Conservation (phyloP, 2,113 vertebrate genomes). For the Corydoras maculifer region DNA sequence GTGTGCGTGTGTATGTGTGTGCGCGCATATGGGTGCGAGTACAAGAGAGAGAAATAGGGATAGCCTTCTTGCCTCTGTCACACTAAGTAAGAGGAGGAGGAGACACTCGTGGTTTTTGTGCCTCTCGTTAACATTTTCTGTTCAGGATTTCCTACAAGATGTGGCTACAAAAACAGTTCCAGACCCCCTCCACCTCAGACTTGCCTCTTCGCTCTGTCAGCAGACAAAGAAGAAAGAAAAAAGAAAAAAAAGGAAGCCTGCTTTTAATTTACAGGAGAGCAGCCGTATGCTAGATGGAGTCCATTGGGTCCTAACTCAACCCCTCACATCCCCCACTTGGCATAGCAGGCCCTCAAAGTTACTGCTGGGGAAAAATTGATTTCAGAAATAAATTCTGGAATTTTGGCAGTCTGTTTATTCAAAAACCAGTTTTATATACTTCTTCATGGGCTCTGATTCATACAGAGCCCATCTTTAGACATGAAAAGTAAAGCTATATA, state of each 20-base stretch:
- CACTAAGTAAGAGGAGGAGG: constrained; percentile 1
- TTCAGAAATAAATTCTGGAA: constrained; percentile 52
- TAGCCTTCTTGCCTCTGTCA: constrained; percentile 40
- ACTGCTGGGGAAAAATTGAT: constrained; percentile 50
- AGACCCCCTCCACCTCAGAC: constrained; percentile 48
- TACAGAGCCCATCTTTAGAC: too few species aligned
- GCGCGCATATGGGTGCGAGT: constrained; percentile 12
- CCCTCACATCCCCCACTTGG: constrained; percentile 36
- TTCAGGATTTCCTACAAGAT: constrained; percentile 68
- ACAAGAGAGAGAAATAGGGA: constrained; percentile 7
- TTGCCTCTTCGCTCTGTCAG: constrained; percentile 37
- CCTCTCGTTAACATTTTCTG: constrained; percentile 69
- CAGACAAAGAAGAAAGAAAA: constrained; percentile 35
- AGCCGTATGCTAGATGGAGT: constrained; percentile 45
- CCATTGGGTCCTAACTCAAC: constrained; percentile 61
- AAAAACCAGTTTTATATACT: constrained; percentile 25
- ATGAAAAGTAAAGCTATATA: too few species aligned
- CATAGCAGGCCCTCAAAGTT: constrained; percentile 40
- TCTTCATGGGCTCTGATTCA: constrained; percentile 28
- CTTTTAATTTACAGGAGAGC: constrained; percentile 65
- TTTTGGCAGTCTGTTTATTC: constrained; percentile 43
- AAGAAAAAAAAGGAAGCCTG: constrained; percentile 52
- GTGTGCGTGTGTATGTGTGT: constrained; percentile 6
- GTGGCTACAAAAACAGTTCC: constrained; percentile 55
- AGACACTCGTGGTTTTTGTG: constrained; percentile 54